Evolutionary conservation across 2,888 invertebrate genomes (phyloP).

Genomic region (Exocentrus adspersus): DNA sequence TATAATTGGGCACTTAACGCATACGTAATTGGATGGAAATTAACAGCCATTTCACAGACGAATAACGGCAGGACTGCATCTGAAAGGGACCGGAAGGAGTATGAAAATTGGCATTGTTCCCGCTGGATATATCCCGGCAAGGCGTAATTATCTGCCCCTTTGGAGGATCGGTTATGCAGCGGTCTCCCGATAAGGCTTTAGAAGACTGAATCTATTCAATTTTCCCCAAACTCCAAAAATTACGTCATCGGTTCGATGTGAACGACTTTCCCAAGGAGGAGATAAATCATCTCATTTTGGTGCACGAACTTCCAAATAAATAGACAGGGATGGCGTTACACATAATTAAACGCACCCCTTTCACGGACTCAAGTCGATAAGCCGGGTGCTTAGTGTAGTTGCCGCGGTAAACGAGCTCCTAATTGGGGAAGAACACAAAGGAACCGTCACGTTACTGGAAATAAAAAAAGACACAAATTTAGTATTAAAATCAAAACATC

Average conservation of each 20-base stretch:
- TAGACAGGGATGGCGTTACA: neutral
- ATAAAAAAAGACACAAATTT: no score
- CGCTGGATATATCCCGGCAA: no score
- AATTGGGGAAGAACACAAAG: neutral
- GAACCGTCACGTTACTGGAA: no score
- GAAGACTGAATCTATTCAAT: no score
- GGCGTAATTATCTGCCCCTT: no score
- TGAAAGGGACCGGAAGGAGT: neutral
- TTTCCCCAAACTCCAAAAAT: neutral
- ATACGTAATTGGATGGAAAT: neutral
- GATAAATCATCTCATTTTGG: neutral
- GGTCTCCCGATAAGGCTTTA: no score
- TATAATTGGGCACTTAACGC: neutral
- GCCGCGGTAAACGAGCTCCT: neutral
- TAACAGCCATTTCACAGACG: neutral
- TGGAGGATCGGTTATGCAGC: no score
- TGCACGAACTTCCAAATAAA: neutral
- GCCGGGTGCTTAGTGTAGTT: neutral
- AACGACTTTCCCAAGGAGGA: neutral
- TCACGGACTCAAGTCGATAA: neutral
- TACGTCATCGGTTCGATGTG: neutral
- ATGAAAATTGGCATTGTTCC: no score
- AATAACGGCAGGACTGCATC: neutral
- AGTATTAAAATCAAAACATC: no score
- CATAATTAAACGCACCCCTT: neutral